A percentile compares a stretch with the other conserved stretches of the same genome.
phyloP scores from a whole-genome alignment of 2,113 vertebrate species.

The Salvelinus namaycush region DNA sequence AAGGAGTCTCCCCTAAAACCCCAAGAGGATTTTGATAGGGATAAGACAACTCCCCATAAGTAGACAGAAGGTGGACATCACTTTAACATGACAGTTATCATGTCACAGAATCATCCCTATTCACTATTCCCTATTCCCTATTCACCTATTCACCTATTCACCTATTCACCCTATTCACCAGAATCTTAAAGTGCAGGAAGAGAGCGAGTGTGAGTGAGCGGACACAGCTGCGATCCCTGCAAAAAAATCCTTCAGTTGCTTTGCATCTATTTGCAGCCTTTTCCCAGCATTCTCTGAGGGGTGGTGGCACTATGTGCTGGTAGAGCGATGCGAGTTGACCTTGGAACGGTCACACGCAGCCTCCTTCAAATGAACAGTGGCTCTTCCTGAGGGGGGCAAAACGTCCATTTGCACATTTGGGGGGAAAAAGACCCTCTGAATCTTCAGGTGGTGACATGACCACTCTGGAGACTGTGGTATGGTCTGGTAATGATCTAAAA shows the following conservation, averaged over 20 bases:
- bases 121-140: neutral
- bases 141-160: no score
- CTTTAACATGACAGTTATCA: neutral
- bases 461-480: neutral
- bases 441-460: conserved; percentile 17
- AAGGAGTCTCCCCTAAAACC: neutral
- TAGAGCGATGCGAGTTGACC: conserved; percentile 26
- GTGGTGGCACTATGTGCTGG: neutral
- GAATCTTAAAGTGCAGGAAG: neutral
- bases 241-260: conserved; percentile 23
- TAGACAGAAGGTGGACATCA: neutral
- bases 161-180: neutral
- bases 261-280: conserved; percentile 22
- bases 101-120: neutral
- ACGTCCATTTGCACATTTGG: conserved; percentile 15
- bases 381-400: neutral
- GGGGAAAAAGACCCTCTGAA: neutral
- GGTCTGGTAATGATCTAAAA: neutral
- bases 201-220: neutral
- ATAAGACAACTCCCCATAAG: neutral
- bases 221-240: conserved; percentile 32
- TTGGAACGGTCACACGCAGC: conserved; percentile 16
- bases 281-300: neutral
- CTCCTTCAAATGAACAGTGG: conserved; percentile 44
- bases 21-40: neutral